Evolutionary conservation across 2,797 vertebrate genomes (phyloP), one percentile per base, ranked within the genome.

Genomic region (Dryobates pubescens): DNA sequence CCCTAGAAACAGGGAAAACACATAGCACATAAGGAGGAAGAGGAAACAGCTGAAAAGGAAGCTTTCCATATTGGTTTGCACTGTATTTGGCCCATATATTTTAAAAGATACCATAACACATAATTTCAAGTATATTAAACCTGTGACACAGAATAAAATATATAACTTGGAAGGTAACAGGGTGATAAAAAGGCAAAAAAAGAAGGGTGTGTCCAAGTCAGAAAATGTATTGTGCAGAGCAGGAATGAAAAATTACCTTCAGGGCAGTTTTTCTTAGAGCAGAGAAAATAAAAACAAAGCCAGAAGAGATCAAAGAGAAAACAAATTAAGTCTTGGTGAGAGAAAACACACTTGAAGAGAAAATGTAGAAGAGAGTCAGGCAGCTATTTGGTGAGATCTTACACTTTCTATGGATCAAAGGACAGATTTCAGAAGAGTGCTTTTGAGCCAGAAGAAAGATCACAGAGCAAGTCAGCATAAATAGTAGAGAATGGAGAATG

Each of bases 401-500:
- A 83, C 49, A 72, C 26, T 65, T 65, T 6, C 24, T 27, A 29
- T 17, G 73, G 51, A 86, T 91, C 86, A 94, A 92, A 95, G 67
- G 16, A 53, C 0, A 1, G 19, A 85, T 67, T 92, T 86, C 83
- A 91, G 88, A 93, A 11, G n/a, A 63, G 29, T 30, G 16, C 45
- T 88, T 69, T 80, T 79, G 22, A 75, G 63, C 54, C 74, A 71
- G 72, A 56, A 68, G 43, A 61, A 20, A 89, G 59, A 92, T 53
- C 56, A 68, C 43, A 79, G 32, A 84, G 67, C n/a, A 69, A 67
- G 83, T 27, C 20, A 82, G 38, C 68, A 70, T 34, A 86, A 69
- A 63, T 23, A 20, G 20, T 2, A 22, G 45, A 5, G 26, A 68
- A 65, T 7, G 19, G 36, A 90, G 53, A 82, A 30, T 4, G 24